Base-by-base conservation (phyloP, 2,113 vertebrate species). In the Megalops atlanticus region DNA sequence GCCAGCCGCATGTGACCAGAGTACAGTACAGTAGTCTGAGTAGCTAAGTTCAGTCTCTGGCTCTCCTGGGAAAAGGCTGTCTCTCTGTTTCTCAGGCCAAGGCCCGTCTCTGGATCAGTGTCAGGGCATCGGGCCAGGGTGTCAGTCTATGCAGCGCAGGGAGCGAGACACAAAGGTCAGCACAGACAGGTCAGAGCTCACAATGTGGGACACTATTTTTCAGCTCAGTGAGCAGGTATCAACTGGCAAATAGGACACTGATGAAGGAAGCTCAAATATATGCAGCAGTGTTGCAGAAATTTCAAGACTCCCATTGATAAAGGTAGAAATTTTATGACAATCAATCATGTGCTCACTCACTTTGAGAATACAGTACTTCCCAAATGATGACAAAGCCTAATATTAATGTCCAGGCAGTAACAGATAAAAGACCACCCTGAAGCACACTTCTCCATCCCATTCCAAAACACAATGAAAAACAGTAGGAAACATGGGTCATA, bases 111-210 rank as follows among this genome's bases (percentile, higher is more conserved):
- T 83, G 3, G 24, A 52, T 0, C 49, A 82, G 2, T 84, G 82
- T 71, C n/a, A 83, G 0, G 83, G 54, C 43, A 79, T 87, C 54
- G 16, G 45, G 18, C 69, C 70, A 27, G 35, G 38, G 8, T 27
- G 2, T 49, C 14, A 7, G 24, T 8, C 0, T 15, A 36, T 33
- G 43, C 8, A 18, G 2, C 69, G 1, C 3, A n/a, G 27, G 79
- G 4, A 81, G 58, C 2, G 81, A 12, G 58, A 83, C 58, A 81
- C 78, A 82, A 38, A 69, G 2, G 24, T 82, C 49, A 86, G 82
- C 49, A 54, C 18, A 2, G 49, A 54, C 4, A 21, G 49, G n/a
- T n/a, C n/a, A n/a, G n/a, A n/a, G n/a, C n/a, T n/a, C n/a, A n/a
- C n/a, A n/a, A n/a, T 24, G 24, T 21, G 2, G 49, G 49, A 54